Evolutionary conservation across 2,888 invertebrate species (phyloP), one percentile per base, ranked within the genome.

Genomic region (Criorhina ranunculi): DNA sequence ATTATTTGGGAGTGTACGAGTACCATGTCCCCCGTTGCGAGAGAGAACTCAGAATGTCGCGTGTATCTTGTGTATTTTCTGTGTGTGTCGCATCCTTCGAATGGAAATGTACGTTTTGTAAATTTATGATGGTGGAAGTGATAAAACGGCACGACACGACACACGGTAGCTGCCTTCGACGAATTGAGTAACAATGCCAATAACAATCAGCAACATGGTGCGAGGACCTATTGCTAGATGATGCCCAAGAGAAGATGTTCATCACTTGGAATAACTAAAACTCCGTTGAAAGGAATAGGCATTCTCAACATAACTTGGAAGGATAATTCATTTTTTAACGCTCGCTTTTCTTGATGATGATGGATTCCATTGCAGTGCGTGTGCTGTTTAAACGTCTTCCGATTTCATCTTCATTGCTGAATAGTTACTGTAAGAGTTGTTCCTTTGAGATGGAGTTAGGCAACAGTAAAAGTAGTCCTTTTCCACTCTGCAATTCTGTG

Each of bases 61-160:
- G 82, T 83, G 82, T 37, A 59, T 67, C 59, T 40, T 31, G 7
- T 11, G 9, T 49, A 24, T 24, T 4, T 4, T 24, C 24, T 1
- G 24, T 4, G 4, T 24, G 2, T 4, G 1, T 4, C 4, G 24
- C 24, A 24, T 24, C 24, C 4, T 24, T 24, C 24, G 29, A 19
- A 24, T 24, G 11, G 49, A 49, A 49, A 9, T 8, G 17, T 60
- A 9, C 33, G 9, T 57, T 46, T 29, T 19, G 29, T 9, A 24
- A 57, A 83, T 83, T 83, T 83, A 83, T 70, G 77, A 82, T 72
- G 35, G 24, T 17, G 60, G 77, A 82, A 70, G 70, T 66, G 51
- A 37, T 76, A 42, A 40, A 64, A 55, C 19, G 55, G 19, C 42
- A 29, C 5, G 44, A 53, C 3, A 8, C 35, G 5, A 11, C 17